These are phyloP conservation scores for Drosophila setifemur DNA, from an alignment of 1,140 invertebrate species.

Conservation along the genomic window DNA sequence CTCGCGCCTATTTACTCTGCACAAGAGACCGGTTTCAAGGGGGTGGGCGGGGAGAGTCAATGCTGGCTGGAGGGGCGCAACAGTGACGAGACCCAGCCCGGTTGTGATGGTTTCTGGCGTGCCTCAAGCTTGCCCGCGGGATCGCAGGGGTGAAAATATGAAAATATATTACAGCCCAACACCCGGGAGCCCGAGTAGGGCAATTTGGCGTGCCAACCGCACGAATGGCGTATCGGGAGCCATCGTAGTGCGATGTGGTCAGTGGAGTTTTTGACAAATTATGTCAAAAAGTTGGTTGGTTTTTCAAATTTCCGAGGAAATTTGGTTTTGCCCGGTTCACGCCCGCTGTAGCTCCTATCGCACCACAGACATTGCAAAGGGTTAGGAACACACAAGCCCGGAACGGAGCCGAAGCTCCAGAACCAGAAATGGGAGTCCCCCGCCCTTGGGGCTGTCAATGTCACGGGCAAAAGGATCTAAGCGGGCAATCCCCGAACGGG, in stretches of 20 bases:
- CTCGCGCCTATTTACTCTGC: conserved; percentile 58
- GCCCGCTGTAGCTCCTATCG: conserved; percentile 36
- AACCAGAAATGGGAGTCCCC: neutral
- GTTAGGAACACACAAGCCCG: neutral
- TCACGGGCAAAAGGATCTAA: conserved; percentile 41
- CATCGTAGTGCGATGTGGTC: conserved; percentile 60
- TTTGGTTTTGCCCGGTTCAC: conserved; percentile 38
- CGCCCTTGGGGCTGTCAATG: conserved; percentile 4
- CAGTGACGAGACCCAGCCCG: conserved; percentile 47
- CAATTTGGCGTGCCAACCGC: conserved; percentile 64
- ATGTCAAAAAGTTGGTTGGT: conserved; percentile 29
- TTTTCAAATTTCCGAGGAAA: conserved; percentile 39
- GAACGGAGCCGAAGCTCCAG: neutral
- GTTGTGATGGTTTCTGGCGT: conserved; percentile 37
- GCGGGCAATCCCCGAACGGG: conserved; percentile 11
- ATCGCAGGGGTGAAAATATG: conserved; percentile 22
- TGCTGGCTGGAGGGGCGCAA: conserved; percentile 38
- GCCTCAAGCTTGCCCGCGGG: conserved; percentile 53
- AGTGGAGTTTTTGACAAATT: conserved; percentile 11
- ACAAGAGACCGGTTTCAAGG: conserved; percentile 35
- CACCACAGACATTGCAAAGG: conserved; percentile 20
- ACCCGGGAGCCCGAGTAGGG: conserved; percentile 4
- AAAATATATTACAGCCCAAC: conserved; percentile 23
- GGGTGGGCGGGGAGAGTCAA: conserved; percentile 38
- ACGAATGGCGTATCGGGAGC: conserved; percentile 63